Evolutionary conservation across 2,888 invertebrate species (phyloP).

Genomic region (Graphium colonna): DNA sequence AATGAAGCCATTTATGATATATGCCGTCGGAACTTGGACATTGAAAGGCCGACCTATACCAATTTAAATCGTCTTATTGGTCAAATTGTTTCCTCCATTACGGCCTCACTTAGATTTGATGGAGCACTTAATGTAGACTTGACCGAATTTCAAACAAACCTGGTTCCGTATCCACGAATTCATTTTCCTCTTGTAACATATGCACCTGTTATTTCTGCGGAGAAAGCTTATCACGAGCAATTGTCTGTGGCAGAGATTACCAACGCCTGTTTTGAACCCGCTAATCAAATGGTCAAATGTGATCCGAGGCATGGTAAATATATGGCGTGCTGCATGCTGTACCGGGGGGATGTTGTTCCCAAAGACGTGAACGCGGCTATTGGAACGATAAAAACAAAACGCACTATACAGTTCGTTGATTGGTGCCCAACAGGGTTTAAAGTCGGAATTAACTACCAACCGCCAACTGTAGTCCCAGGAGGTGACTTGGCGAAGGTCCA

Average conservation of each 20-base stretch:
- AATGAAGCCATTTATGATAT: constrained; percentile 90
- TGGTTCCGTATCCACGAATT: constrained; percentile 96
- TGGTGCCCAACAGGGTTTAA: too few species aligned
- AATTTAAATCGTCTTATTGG: constrained; percentile 97
- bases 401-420: constrained; percentile 96
- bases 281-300: constrained; percentile 97
- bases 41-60: constrained; percentile 95
- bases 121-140: constrained; percentile 95
- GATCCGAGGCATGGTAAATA: constrained; percentile 95
- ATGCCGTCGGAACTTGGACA: constrained; percentile 92
- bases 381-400: constrained; percentile 95
- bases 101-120: constrained; percentile 94
- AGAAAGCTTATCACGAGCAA: constrained; percentile 96
- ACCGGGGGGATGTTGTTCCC: constrained; percentile 96
- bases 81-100: constrained; percentile 95
- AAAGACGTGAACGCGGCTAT: constrained; percentile 97
- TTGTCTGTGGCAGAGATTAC: constrained; percentile 95
- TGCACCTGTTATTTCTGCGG: constrained; percentile 94
- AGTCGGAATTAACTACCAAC: constrained; percentile 93
- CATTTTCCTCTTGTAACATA: constrained; percentile 96
- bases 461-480: constrained; percentile 92
- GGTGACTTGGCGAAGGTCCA: constrained; percentile 94
- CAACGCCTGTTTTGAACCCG: constrained; percentile 96
- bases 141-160: constrained; percentile 95
- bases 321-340: constrained; percentile 97